A percentile compares a stretch with the other conserved stretches of the same genome.
Conservation (phyloP, 2,797 vertebrate genomes). For the Mormyrops boulengeri region DNA sequence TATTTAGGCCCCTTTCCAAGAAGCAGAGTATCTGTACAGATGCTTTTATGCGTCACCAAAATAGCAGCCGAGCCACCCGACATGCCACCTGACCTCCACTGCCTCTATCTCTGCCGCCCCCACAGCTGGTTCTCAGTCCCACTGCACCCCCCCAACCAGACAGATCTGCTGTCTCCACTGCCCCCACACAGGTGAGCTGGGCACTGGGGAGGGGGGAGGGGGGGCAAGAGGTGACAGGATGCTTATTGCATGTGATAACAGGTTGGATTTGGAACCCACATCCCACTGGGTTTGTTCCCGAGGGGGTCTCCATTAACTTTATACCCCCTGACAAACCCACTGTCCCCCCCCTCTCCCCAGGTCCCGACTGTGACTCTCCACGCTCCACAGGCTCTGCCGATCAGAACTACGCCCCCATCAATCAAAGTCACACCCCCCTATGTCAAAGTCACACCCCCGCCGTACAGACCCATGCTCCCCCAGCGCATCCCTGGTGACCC, state of each 20-base stretch:
- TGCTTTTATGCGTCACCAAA: conserved; percentile 1
- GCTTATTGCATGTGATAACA: background rate
- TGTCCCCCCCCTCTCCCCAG: conserved; percentile 44
- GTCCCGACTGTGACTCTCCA: conserved; percentile 87
- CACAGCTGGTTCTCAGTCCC: conserved; percentile 74
- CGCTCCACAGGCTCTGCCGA: conserved; percentile 78
- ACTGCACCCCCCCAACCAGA: conserved; percentile 70
- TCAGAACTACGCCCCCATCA: conserved; percentile 69
- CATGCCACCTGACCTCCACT: conserved; percentile 16
- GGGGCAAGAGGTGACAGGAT: background rate
- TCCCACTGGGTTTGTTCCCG: background rate
- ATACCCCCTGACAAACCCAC: background rate
- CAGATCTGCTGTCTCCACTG: conserved; percentile 67
- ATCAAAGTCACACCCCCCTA: conserved; percentile 61
- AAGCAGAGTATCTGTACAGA: background rate
- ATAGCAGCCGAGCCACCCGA: background rate
- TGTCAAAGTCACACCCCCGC: conserved; percentile 48
- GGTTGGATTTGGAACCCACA: background rate
- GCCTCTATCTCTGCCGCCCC: conserved; percentile 28
- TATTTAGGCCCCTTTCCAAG: background rate
- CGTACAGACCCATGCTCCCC: background rate
- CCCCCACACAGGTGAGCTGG: conserved; percentile 86
- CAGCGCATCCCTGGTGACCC: conserved; percentile 32
- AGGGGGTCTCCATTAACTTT: background rate
- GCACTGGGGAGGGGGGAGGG: background rate